Percentiles rank a stretch among this genome's conserved stretches.
These are phyloP conservation scores for Cryptocephalus moraei DNA, from an alignment of 2,888 invertebrate genomes.

Conservation along the genomic window DNA sequence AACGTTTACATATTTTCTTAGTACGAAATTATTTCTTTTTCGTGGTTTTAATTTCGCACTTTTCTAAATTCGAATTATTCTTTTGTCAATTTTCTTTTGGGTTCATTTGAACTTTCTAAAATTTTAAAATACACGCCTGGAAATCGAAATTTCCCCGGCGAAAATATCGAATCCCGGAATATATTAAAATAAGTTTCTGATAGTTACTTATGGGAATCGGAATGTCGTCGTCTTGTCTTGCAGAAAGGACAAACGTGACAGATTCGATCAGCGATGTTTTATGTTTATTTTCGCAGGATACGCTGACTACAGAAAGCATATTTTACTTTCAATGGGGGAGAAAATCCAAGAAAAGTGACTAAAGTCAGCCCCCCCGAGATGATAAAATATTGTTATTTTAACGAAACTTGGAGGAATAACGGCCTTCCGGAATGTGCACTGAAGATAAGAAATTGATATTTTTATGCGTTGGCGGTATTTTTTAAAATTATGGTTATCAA, in stretches of 20 bases:
- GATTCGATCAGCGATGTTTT: neutral
- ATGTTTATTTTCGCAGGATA: constrained; percentile 1
- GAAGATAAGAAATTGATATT: neutral
- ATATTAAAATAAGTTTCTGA: neutral
- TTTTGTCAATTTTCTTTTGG: no score
- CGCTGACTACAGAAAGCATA: constrained; percentile 12
- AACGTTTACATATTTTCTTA: no score
- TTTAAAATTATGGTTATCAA: neutral
- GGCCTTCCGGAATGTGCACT: neutral
- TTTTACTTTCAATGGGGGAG: constrained; percentile 14
- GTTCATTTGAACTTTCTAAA: no score
- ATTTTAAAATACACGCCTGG: no score
- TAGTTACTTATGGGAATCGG: neutral
- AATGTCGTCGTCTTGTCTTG: neutral
- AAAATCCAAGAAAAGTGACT: constrained; percentile 13
- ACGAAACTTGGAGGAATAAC: neutral
- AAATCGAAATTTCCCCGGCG: no score
- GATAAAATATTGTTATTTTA: constrained; percentile 13
- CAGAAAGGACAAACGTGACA: neutral
- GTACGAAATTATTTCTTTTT: no score
- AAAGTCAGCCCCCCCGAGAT: constrained; percentile 5
- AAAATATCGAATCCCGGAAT: neutral
- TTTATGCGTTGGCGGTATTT: neutral
- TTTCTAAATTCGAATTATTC: no score
- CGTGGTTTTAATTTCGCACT: no score